Evolutionary conservation across 2,113 vertebrate genomes (phyloP), one percentile per base, ranked within the genome.

Genomic region (Nannobrachium achirus): DNA sequence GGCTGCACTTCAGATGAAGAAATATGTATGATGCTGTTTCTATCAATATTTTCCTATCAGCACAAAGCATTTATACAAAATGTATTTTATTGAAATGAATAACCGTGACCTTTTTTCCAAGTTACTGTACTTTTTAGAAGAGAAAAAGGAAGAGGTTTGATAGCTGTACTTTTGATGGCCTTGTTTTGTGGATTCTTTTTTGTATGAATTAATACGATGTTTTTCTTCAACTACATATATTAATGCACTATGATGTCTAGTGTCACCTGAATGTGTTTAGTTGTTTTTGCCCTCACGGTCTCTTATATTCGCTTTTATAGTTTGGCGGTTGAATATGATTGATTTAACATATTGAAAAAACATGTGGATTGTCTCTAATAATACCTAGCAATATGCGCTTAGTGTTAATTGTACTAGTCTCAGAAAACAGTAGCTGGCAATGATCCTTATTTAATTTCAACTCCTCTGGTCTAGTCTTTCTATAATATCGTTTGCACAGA

Each of bases 41-140:
- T 79, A 75, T 61, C 65, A 57, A 61, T 79, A 80, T 83, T 89
- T 86, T 88, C 57, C 60, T 74, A 71, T 64, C 18, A 74, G 72
- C 63, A 79, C 74, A 84, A 74, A 56, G 63, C 56, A 20, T 78
- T 72, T 72, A 61, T 49, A 62, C 64, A 81, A 40, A n/a, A 66
- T 55, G 48, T 74, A 85, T 79, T 76, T 79, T 80, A 74, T 63
- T 75, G 67, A 70, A 63, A 15, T 55, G 51, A 69, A 67, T 51
- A 52, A 49, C 6, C 56, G 44, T 77, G 52, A 62, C 14, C 5
- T 83, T 63, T 69, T 69, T 75, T 56, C 39, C 50, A 66, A 73
- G 73, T 86, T 67, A 67, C 79, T 78, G 71, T 82, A 80, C 38
- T 72, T 42, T 49, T 61, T 68, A 60, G 13, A 61, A 52, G 25